Conservation (phyloP, 64 coral and sea anemone species). For the Montipora cactus region DNA sequence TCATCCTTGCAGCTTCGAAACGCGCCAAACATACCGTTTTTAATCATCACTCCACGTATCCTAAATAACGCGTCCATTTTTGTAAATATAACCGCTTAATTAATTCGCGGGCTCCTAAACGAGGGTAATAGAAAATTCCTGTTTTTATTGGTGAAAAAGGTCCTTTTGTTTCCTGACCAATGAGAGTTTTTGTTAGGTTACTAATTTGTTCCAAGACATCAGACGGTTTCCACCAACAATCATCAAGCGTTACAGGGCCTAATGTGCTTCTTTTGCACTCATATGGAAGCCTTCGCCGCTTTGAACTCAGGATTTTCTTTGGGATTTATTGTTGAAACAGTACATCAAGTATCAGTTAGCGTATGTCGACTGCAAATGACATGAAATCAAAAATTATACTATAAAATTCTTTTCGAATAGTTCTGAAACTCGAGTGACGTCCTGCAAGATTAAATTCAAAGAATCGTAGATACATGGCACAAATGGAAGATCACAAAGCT, state of each 20-base stretch:
- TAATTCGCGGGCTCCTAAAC: neutral
- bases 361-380: too few relatives aligned
- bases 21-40: too few relatives aligned
- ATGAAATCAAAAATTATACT: too few relatives aligned
- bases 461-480: neutral
- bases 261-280: too few relatives aligned
- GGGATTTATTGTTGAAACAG: too few relatives aligned
- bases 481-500: conserved; percentile 8
- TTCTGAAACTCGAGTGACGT: too few relatives aligned
- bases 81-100: neutral
- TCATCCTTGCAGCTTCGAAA: too few relatives aligned
- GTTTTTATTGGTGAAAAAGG: conserved; percentile 38
- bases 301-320: neutral
- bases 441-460: too few relatives aligned
- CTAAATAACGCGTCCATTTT: conserved; percentile 79
- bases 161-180: neutral
- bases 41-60: too few relatives aligned
- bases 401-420: too few relatives aligned
- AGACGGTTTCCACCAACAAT: conserved; percentile 23
- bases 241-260: neutral
- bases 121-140: neutral
- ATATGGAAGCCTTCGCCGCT: neutral
- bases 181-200: conserved; percentile 15
- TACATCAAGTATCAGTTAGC: too few relatives aligned
- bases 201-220: neutral